These are phyloP conservation scores for Oeneis ivallda DNA, from an alignment of 2,888 invertebrate species.

Conservation along the genomic window DNA sequence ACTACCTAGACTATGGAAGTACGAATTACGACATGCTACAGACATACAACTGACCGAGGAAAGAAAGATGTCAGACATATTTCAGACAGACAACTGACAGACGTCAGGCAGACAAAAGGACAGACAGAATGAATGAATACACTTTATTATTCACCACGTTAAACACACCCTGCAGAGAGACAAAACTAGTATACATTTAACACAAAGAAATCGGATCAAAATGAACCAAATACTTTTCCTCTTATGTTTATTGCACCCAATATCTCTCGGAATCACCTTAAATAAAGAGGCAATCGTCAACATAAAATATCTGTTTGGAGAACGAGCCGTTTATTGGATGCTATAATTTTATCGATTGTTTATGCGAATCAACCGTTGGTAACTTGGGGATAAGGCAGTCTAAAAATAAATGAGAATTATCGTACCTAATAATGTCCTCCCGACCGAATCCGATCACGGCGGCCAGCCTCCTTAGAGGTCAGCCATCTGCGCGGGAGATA, in stretches of 20 bases:
- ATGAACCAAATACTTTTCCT: conserved; percentile 1
- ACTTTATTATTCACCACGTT: too few relatives aligned
- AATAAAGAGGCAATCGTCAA: conserved; percentile 15
- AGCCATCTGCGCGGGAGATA: too few relatives aligned
- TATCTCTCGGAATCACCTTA: conserved; percentile 1
- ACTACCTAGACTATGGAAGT: too few relatives aligned
- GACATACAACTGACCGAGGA: too few relatives aligned
- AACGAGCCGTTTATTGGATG: conserved; percentile 15
- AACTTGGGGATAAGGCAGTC: conserved; percentile 4
- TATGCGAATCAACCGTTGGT: conserved; percentile 5
- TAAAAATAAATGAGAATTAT: conserved; percentile 13
- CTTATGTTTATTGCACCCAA: conserved; percentile 9
- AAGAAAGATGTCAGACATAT: too few relatives aligned
- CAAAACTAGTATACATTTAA: not conserved
- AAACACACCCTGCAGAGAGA: not conserved
- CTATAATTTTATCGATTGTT: conserved; percentile 26
- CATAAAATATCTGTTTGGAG: conserved; percentile 18
- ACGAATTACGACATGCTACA: too few relatives aligned
- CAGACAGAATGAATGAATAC: too few relatives aligned
- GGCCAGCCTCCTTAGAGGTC: too few relatives aligned
- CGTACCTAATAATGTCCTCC: not conserved
- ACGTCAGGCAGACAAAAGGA: too few relatives aligned
- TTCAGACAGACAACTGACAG: too few relatives aligned
- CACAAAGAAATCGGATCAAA: not conserved
- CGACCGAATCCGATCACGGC: too few relatives aligned